phyloP scores from a whole-genome alignment of 2,113 vertebrate genomes.

The Halichoeres trimaculatus region DNA sequence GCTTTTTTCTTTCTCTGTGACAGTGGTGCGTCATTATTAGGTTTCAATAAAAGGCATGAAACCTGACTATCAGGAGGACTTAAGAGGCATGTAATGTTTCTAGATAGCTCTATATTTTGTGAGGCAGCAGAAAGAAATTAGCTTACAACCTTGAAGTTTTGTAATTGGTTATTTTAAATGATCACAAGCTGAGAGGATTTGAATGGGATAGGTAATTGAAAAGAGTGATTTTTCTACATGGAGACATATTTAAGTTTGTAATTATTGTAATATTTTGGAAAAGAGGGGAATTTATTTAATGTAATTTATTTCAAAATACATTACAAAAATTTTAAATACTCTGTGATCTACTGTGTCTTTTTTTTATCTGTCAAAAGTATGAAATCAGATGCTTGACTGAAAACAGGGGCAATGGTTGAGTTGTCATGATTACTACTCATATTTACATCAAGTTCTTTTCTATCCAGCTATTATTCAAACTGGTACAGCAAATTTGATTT shows the following conservation, averaged over 20 bases:
- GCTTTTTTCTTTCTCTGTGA: neutral
- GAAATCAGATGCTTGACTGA: no score
- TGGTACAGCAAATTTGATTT: no score
- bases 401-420: no score
- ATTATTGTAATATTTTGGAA: slow-evolving; percentile 31
- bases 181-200: neutral
- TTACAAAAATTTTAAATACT: slow-evolving; percentile 47
- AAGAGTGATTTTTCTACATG: slow-evolving; percentile 36
- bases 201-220: slow-evolving; percentile 9
- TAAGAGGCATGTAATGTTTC: slow-evolving; percentile 20
- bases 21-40: neutral
- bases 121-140: neutral
- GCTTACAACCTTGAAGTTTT: slow-evolving; percentile 17
- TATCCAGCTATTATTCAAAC: no score
- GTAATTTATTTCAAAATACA: slow-evolving; percentile 70
- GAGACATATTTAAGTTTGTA: slow-evolving; percentile 49
- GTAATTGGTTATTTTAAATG: neutral
- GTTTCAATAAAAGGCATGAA: neutral
- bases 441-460: no score
- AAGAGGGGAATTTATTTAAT: slow-evolving; percentile 64
- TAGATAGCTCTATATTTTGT: slow-evolving; percentile 2
- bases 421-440: no score
- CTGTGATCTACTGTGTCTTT: slow-evolving; percentile 1
- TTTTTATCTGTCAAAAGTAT: neutral
- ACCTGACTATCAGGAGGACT: slow-evolving; percentile 4